phyloP scores from a whole-genome alignment of 2,888 invertebrate genomes.

The Theretra japonica region DNA sequence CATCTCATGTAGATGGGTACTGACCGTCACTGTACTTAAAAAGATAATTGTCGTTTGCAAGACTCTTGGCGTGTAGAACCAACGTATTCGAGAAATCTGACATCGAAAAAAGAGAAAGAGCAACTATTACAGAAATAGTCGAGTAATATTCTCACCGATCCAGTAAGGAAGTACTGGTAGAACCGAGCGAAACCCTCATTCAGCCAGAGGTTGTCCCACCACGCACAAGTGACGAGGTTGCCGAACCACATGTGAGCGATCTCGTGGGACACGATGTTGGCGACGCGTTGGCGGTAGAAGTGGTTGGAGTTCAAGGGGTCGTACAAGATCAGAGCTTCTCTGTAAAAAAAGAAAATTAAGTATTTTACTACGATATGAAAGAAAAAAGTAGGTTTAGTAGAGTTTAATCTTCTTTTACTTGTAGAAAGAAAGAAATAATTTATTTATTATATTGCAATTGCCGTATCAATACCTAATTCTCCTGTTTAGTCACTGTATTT shows the following conservation, averaged over 20 bases:
- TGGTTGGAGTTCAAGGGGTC: conserved; percentile 77
- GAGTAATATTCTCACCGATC: conserved; percentile 61
- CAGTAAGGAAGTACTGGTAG: conserved; percentile 88
- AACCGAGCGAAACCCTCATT: conserved; percentile 89
- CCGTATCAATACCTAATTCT: too few relatives aligned
- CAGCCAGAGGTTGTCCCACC: conserved; percentile 91
- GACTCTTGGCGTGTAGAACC: too few relatives aligned
- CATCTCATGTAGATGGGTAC: too few relatives aligned
- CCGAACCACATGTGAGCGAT: conserved; percentile 94
- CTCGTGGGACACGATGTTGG: conserved; percentile 90
- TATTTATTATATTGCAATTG: too few relatives aligned
- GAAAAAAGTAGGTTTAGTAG: too few relatives aligned
- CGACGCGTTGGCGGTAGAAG: conserved; percentile 86
- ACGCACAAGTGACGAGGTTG: conserved; percentile 89
- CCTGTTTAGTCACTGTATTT: too few relatives aligned
- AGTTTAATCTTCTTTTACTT: too few relatives aligned
- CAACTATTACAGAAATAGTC: not conserved
- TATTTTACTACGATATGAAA: not conserved
- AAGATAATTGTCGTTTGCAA: too few relatives aligned
- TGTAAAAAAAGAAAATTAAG: conserved; percentile 50
- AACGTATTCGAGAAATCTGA: too few relatives aligned
- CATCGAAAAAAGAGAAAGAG: too few relatives aligned
- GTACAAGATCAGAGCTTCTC: conserved; percentile 86
- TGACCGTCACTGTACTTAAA: too few relatives aligned
- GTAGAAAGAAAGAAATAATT: too few relatives aligned